These are phyloP conservation scores for Galeruca laticollis DNA, from an alignment of 2,888 invertebrate genomes.

Conservation along the genomic window DNA sequence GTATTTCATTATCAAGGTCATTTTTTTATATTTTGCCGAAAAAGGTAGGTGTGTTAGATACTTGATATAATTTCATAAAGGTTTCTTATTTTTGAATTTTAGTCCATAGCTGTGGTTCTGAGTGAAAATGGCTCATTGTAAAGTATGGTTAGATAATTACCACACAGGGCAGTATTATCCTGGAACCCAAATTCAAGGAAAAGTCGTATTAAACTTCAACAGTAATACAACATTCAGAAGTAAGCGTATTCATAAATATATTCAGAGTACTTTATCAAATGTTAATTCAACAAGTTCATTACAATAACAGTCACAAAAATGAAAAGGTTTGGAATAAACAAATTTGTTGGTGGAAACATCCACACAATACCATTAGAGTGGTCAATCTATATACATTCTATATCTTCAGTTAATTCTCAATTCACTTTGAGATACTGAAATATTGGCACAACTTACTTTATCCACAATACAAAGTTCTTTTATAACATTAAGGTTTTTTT, in stretches of 20 bases:
- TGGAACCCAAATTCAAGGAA: conserved; percentile 53
- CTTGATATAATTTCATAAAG: not conserved
- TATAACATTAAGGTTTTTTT: too few species aligned
- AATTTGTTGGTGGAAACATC: not conserved
- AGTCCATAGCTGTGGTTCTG: not conserved
- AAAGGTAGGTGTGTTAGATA: not conserved
- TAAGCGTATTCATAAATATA: conserved; percentile 31
- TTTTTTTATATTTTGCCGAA: not conserved
- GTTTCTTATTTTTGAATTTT: not conserved
- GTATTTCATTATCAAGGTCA: too few species aligned
- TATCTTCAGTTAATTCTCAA: too few species aligned
- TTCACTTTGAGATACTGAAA: not conserved
- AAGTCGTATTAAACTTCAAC: conserved; percentile 51
- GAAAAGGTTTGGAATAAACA: not conserved
- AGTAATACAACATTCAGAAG: conserved; percentile 53
- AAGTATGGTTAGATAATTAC: conserved; percentile 57
- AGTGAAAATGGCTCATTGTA: conserved; percentile 52
- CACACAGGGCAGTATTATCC: conserved; percentile 51
- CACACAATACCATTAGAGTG: too few species aligned
- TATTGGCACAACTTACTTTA: not conserved
- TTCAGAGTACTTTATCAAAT: not conserved
- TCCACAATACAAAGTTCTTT: too few species aligned
- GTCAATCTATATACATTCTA: too few species aligned
- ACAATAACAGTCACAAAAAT: too few species aligned
- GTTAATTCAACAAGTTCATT: not conserved